phyloP scores from a whole-genome alignment of 2,888 invertebrate species.

The Dasypogon diadema region DNA sequence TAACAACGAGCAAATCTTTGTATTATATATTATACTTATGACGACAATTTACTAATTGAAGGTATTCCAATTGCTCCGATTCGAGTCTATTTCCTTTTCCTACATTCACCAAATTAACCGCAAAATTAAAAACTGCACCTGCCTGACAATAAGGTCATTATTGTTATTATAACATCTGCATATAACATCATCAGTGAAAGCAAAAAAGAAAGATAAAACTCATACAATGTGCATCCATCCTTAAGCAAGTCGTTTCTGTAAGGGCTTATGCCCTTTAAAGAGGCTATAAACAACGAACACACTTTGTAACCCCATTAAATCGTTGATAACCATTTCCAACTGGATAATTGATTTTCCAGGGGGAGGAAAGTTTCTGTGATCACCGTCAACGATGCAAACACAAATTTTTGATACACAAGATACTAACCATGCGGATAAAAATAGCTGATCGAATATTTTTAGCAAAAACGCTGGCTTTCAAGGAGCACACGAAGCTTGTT shows the following conservation, averaged over 20 bases:
- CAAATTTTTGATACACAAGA: conserved; percentile 26
- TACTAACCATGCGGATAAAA: conserved; percentile 17
- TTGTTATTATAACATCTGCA: too few relatives aligned
- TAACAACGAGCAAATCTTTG: too few relatives aligned
- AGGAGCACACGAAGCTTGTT: neutral
- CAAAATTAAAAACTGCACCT: too few relatives aligned
- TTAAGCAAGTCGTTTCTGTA: neutral
- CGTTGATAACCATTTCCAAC: conserved; percentile 1
- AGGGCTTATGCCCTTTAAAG: conserved; percentile 1
- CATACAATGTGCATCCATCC: neutral
- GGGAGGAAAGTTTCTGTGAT: conserved; percentile 32
- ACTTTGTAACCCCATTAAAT: conserved; percentile 1
- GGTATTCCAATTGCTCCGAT: too few relatives aligned
- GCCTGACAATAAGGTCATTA: too few relatives aligned
- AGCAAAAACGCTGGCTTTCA: neutral
- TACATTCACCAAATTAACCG: too few relatives aligned
- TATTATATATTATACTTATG: too few relatives aligned
- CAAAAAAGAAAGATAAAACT: too few relatives aligned
- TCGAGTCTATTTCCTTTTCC: too few relatives aligned
- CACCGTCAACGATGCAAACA: conserved; percentile 11
- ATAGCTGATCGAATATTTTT: conserved; percentile 25
- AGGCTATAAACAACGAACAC: neutral
- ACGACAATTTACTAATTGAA: too few relatives aligned
- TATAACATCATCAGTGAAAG: too few relatives aligned
- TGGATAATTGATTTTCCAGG: conserved; percentile 40